Base-by-base conservation (phyloP, 2,888 invertebrate species). In the Drosophila antonietae region DNA sequence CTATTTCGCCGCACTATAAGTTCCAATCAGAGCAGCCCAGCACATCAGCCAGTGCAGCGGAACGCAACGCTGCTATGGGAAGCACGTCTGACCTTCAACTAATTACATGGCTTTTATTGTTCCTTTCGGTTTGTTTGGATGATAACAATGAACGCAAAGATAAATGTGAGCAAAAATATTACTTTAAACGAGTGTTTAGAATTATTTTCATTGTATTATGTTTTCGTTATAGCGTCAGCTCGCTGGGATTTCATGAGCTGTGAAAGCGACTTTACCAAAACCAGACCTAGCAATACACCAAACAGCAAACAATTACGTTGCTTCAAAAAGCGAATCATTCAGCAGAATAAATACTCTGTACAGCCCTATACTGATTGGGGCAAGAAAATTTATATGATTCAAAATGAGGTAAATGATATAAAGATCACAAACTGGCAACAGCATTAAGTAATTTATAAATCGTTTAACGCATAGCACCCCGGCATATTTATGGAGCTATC, bases 171-270 rank as follows among this genome's bases (percentile, higher is more conserved):
- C 68, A 5, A 14, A 39, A 20, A 12, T 12, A 20, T 9, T 0
- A 28, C 1, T 31, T 51, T 18, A 0, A 15, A 35, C 9, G 1
- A 28, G 7, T n/a, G 4, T 4, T 2, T 5, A 0, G 0, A 9
- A 20, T 20, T 14, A 1, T 12, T 15, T 39, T 20, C 23, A 49
- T 14, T 41, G 0, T 35, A 2, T 12, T 1, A 28, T 60, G 20
- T 51, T 23, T n/a, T 2, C 4, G 31, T 33, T 51, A 2, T 35
- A 93, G 93, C 93, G 44, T 86, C 92, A 10, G 93, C 91, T 59
- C 95, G 97, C 66, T 98, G 98, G 98, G 97, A 97, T 92, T 98
- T 98, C 94, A 96, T 98, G 90, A 96, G 97, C 78, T 97, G 97
- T 67, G 96, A 96, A 91, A 89, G 95, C 89, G 91, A 95, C 92